phyloP scores from a whole-genome alignment of 2,888 invertebrate genomes.

The Caradrina clavipalpis region DNA sequence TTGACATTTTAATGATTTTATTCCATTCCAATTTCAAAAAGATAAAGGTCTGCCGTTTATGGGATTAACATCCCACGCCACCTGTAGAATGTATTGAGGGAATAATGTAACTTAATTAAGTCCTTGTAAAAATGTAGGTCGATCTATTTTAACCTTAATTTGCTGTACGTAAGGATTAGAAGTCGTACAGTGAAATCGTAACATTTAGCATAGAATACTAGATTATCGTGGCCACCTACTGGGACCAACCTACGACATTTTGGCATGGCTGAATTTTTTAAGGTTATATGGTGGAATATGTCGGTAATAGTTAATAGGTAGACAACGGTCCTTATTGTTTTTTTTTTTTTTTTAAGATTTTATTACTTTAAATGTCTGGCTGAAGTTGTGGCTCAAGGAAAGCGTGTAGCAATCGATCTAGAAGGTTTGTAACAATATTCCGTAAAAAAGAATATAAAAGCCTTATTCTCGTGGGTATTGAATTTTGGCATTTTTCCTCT shows the following conservation, averaged over 20 bases:
- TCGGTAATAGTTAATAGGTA: too few species aligned
- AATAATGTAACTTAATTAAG: conserved; percentile 25
- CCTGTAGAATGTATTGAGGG: conserved; percentile 7
- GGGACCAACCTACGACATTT: too few species aligned
- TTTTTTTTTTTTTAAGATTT: too few species aligned
- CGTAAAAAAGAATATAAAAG: too few species aligned
- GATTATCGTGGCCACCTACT: too few species aligned
- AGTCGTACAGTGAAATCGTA: neutral
- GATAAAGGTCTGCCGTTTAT: neutral
- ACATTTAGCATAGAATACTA: neutral
- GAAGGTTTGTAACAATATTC: too few species aligned
- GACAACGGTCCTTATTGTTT: too few species aligned
- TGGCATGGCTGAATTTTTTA: too few species aligned
- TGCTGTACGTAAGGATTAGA: neutral
- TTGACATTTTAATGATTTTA: conserved; percentile 7
- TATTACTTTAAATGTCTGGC: too few species aligned
- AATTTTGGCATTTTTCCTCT: neutral
- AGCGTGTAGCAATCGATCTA: too few species aligned
- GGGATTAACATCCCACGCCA: conserved; percentile 28
- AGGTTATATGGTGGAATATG: too few species aligned
- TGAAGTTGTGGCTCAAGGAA: too few species aligned
- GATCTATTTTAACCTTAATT: conserved; percentile 21
- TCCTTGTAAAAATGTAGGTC: conserved; percentile 18
- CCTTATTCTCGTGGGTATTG: neutral
- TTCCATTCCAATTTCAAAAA: neutral